Base-by-base conservation (phyloP, 1,140 invertebrate genomes). In the Drosophila sechellia region DNA sequence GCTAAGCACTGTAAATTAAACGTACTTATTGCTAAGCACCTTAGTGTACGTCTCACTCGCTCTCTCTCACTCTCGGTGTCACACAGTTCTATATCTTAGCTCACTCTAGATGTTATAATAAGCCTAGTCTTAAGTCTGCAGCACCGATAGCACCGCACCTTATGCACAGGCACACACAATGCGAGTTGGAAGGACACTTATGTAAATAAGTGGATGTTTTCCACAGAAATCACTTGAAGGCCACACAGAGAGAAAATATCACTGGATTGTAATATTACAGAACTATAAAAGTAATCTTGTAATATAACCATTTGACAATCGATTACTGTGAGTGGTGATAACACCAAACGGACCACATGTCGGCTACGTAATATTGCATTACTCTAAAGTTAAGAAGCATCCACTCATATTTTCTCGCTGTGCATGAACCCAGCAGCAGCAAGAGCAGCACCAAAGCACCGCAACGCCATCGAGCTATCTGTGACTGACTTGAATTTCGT, bases 11-110 rank as follows among this genome's bases (percentile, higher is more conserved):
- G 55, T 63, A 76, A 75, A 77, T 77, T 63, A 89, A 85, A 81
- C 72, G 56, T 83, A 86, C 79, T 80, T 80, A 86, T 46, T 53
- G 58, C 59, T 87, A 87, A 87, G 84, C 83, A 87, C 84, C 54
- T 81, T 59, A 65, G 78, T 77, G 64, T 84, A 84, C 70, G 64
- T 79, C 57, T 74, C 58, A 74, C 50, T 43, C 12, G 45, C 43
- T 72, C 42, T 42, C n/a, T 8, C 25, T 72, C 42, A 35, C n/a
- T 8, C 25, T 25, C 34, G 31, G 4, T 59, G 8, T 20, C n/a
- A 50, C 39, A 45, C 39, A 13, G 34, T 57, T 31, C 37, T 40
- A 35, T 48, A 27, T 39, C 34, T 25, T 74, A 25, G 42, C 39
- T 25, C 37, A 49, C 37, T 52, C 37, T 48, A 53, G 55, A 60